Conservation (phyloP, 64 coral and sea anemone genomes). For the Cladopsammia gracilis region DNA sequence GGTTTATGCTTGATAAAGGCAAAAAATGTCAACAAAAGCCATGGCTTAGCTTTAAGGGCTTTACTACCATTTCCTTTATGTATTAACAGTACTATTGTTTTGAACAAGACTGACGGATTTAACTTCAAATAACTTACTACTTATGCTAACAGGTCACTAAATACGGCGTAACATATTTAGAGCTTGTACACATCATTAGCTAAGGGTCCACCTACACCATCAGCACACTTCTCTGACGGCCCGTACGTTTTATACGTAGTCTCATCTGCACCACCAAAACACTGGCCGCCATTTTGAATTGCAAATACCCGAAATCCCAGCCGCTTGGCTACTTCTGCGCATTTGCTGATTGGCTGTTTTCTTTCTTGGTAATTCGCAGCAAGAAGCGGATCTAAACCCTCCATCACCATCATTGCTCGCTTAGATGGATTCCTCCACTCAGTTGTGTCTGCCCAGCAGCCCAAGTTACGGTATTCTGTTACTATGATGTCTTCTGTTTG, state of each 20-base stretch:
- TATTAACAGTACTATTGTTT: too few relatives aligned
- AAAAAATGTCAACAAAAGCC: too few relatives aligned
- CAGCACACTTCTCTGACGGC: constrained; percentile 79
- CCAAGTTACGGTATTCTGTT: constrained; percentile 91
- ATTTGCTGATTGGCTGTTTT: constrained; percentile 94
- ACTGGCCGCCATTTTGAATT: constrained; percentile 97
- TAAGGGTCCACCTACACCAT: constrained; percentile 88
- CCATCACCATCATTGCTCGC: constrained; percentile 78
- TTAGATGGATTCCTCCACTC: constrained; percentile 84
- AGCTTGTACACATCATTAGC: constrained; percentile 97
- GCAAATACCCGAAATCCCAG: constrained; percentile 88
- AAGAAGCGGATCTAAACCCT: constrained; percentile 63
- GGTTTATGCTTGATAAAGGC: too few relatives aligned
- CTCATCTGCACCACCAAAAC: constrained; percentile 72
- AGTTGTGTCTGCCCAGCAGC: constrained; percentile 92
- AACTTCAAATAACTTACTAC: too few relatives aligned
- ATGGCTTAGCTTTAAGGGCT: too few relatives aligned
- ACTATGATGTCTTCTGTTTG: constrained; percentile 92
- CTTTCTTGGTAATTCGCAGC: constrained; percentile 74
- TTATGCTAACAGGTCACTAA: not conserved
- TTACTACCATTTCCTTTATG: too few relatives aligned
- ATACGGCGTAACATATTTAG: not conserved
- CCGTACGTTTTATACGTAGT: constrained; percentile 86
- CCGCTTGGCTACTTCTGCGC: constrained; percentile 83
- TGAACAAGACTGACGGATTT: too few relatives aligned